Evolutionary conservation across 2,888 invertebrate genomes (phyloP), one percentile per base, ranked within the genome.

Genomic region (Augiades crinisus): DNA sequence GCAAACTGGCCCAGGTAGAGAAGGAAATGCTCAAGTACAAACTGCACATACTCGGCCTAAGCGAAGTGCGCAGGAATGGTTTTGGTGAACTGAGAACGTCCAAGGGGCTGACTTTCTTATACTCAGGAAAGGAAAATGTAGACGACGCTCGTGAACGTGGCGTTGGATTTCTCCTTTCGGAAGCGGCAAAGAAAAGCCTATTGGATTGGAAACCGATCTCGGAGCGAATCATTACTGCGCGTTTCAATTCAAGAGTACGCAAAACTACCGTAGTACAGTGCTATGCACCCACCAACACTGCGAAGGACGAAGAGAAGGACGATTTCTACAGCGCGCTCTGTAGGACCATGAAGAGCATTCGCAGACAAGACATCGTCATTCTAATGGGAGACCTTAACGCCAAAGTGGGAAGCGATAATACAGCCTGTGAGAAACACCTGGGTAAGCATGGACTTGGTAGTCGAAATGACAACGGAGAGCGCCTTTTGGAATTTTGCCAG

Each of bases 11-110:
- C 22, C 53, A 50, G 50, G 46, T 44, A 33, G 55, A 49, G 38
- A 38, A 37, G 43, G 41, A 55, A 50, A 55, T 47, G 53, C 41
- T 50, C 5, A 19, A 5, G 5, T 19, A 19, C 19, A 19, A 19
- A 3, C 19, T 19, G 19, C 19, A 19, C 2, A 53, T 50, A 19
- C 51, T 56, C 17, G 51, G 54, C 17, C 44, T 47, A 5, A 56
- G 56, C 22, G 19, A 19, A 19, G 19, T 19, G 19, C 19, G 19
- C 3, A 19, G 19, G 47, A 57, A 57, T 30, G 54, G 52, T n/a
- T 57, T 57, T 31, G 52, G 54, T 12, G 54, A 57, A 57, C 22
- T 49, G 38, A 47, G 45, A 52, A 53, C 53, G 19, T 36, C n/a
- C 19, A 19, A 5, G 5, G 19, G 19, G 5, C 19, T 19, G 19